Percentiles rank a stretch among this genome's conserved stretches.
These are phyloP conservation scores for Oryctolagus cuniculus DNA, from an alignment of 2,113 vertebrate species.

Conservation along the genomic window DNA sequence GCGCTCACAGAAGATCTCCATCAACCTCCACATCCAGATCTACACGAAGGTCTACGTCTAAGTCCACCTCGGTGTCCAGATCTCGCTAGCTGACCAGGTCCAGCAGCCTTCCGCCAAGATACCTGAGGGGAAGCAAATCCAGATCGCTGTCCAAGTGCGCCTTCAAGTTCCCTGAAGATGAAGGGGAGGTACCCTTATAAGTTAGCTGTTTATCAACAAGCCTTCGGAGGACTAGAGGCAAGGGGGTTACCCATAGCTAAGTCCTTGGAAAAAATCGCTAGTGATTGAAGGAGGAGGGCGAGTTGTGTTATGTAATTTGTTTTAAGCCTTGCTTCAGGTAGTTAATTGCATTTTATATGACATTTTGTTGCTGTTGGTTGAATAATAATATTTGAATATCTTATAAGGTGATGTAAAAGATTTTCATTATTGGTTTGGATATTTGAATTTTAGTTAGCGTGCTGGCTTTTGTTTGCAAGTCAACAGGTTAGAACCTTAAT, in stretches of 20 bases:
- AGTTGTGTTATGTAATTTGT: constrained; percentile 61
- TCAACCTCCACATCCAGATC: constrained; percentile 92
- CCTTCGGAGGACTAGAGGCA: constrained; percentile 87
- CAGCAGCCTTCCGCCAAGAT: constrained; percentile 88
- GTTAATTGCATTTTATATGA: constrained; percentile 89
- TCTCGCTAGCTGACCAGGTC: constrained; percentile 86
- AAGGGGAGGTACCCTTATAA: constrained; percentile 89
- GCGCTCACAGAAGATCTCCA: constrained; percentile 83
- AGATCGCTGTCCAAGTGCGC: constrained; percentile 89
- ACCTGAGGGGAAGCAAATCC: constrained; percentile 90
- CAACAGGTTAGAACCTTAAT: constrained; percentile 73
- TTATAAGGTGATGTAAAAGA: constrained; percentile 90
- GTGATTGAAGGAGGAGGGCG: constrained; percentile 88
- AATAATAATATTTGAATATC: constrained; percentile 87
- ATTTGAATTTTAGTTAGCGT: constrained; percentile 86
- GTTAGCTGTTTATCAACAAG: constrained; percentile 79
- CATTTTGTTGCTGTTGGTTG: constrained; percentile 89
- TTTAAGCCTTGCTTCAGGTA: constrained; percentile 84
- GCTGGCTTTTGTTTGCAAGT: constrained; percentile 81
- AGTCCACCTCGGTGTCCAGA: constrained; percentile 87
- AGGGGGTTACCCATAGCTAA: constrained; percentile 85
- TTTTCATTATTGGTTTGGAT: constrained; percentile 90
- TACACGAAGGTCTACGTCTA: constrained; percentile 89
- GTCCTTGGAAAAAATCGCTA: constrained; percentile 87
- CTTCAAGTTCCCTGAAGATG: constrained; percentile 89